Conservation (phyloP, 2,113 vertebrate genomes). For the Dolichotis patagonum region DNA sequence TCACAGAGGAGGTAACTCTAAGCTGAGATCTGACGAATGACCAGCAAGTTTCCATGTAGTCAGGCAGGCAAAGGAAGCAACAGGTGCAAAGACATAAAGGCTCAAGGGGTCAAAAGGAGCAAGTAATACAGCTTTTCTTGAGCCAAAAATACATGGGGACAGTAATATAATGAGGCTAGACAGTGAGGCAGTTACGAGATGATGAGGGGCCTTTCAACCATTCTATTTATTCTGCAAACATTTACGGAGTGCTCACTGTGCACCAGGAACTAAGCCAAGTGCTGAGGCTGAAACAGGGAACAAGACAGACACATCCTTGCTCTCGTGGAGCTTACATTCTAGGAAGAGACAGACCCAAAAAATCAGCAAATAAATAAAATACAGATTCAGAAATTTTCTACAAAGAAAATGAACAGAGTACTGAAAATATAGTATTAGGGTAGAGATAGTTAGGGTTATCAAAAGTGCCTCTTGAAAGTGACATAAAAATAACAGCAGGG, state of each 20-base stretch:
- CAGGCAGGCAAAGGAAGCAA: background rate
- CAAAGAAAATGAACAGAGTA: conserved; percentile 32
- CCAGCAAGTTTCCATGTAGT: background rate
- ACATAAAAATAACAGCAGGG: background rate
- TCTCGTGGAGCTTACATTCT: conserved; percentile 75
- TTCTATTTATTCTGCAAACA: background rate
- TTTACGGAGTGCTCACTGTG: background rate
- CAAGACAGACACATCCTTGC: conserved; percentile 52
- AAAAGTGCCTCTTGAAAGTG: conserved; percentile 16
- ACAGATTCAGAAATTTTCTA: conserved; percentile 40
- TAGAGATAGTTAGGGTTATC: background rate
- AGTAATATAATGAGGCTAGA: background rate
- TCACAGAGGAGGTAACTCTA: conserved; percentile 54
- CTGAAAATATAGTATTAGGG: background rate
- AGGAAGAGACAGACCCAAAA: conserved; percentile 29
- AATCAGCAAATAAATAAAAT: conserved; percentile 56
- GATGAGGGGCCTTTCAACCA: background rate
- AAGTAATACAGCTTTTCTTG: background rate
- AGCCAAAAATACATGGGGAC: background rate
- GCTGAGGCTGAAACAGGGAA: background rate
- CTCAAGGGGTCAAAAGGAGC: background rate
- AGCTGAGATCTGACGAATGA: background rate
- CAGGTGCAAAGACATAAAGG: background rate
- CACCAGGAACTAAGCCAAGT: background rate
- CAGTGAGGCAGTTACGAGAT: background rate